Conservation (phyloP, 1,140 invertebrate genomes). For the Apolygus lucorum region DNA sequence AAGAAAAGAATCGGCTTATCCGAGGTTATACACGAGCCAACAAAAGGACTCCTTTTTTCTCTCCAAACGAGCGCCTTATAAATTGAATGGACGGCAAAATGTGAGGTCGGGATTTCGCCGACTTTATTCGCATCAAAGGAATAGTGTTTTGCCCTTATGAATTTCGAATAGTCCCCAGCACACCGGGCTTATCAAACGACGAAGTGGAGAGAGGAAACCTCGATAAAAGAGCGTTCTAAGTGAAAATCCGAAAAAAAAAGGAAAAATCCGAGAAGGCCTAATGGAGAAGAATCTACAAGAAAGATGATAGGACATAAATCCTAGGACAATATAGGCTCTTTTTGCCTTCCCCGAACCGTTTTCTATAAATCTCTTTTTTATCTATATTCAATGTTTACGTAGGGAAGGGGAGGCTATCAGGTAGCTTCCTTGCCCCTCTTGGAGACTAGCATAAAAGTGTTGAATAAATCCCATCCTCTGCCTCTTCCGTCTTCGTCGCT, state of each 20-base stretch:
- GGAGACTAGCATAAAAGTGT: constrained; percentile 12
- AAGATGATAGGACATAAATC: constrained; percentile 21
- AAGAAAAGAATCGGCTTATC: too few relatives aligned
- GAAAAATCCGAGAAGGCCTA: not conserved
- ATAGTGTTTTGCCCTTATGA: not conserved
- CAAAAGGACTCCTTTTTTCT: too few relatives aligned
- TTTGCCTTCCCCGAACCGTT: not conserved
- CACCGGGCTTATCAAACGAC: too few relatives aligned
- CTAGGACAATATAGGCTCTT: constrained; percentile 15
- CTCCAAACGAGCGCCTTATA: not conserved
- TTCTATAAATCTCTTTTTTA: constrained; percentile 21
- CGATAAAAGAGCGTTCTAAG: not conserved
- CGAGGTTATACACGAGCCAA: too few relatives aligned
- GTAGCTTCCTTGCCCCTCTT: constrained; percentile 5
- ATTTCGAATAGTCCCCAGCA: not conserved
- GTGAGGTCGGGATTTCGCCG: not conserved
- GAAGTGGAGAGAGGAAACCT: not conserved
- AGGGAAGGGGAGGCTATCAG: constrained; percentile 9
- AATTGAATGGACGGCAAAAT: not conserved
- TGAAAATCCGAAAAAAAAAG: not conserved
- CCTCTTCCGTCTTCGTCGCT: too few relatives aligned
- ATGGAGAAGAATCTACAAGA: constrained; percentile 16
- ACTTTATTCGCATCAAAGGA: not conserved
- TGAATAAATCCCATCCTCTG: constrained; percentile 4
- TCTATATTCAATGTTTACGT: constrained; percentile 21